Percentiles rank a stretch among this genome's conserved stretches.
Evolutionary conservation across 2,888 invertebrate species (phyloP).

Genomic region (Incurvaria masculella): DNA sequence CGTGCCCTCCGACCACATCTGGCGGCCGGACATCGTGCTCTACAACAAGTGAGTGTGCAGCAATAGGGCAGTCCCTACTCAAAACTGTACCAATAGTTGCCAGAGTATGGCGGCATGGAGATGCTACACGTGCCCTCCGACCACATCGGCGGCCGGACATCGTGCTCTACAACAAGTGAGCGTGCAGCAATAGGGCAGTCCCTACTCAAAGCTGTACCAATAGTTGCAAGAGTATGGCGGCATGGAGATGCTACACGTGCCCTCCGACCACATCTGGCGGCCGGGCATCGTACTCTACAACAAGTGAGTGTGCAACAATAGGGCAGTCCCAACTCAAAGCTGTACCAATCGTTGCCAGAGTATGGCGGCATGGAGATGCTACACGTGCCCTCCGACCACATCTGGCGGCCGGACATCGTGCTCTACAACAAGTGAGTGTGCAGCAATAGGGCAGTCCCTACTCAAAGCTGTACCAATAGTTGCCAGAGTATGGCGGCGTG

Average conservation of each 20-base stretch:
- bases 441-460: constrained; percentile 82
- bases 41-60: constrained; percentile 82
- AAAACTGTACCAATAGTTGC: too few species aligned
- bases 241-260: too few species aligned
- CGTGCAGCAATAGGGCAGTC: too few species aligned
- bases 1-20: constrained; percentile 94
- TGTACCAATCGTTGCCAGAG: constrained; percentile 93
- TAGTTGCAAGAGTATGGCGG: too few species aligned
- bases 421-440: constrained; percentile 82
- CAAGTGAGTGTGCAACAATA: too few species aligned
- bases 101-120: too few species aligned
- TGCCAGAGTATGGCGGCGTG: constrained; percentile 91
- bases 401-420: constrained; percentile 95
- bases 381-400: constrained; percentile 94
- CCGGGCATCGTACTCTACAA: too few species aligned
- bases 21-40: constrained; percentile 93
- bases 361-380: constrained; percentile 94
- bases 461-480: constrained; percentile 94
- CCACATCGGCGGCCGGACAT: too few species aligned
- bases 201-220: too few species aligned
- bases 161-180: too few species aligned
- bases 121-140: too few species aligned
- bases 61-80: neutral
- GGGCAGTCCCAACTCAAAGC: constrained; percentile 94
- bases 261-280: too few species aligned